Evolutionary conservation across 2,113 vertebrate species (phyloP), one percentile per base, ranked within the genome.

Genomic region (Megalops atlanticus): DNA sequence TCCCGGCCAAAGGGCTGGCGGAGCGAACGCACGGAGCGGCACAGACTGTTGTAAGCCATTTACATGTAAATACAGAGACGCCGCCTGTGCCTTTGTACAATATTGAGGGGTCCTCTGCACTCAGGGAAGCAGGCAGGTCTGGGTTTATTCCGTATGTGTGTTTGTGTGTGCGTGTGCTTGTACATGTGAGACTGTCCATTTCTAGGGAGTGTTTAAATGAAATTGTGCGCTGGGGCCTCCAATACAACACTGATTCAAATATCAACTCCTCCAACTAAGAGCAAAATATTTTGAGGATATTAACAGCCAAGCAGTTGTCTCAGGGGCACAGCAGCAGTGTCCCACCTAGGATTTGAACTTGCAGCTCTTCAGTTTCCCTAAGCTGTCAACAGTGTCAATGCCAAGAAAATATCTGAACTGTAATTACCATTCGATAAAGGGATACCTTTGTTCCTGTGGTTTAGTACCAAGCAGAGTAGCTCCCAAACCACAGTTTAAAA

Each of bases 21-120:
- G 89, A 76, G 85, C 85, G 89, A 89, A 89, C 85, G 36, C 85
- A 88, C 43, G 85, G 85, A 87, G n/a, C n/a, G 88, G 87, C 88
- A 89, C 94, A 94, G 93, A 95, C 92, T 95, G 94, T 94, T 93
- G 91, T 93, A 92, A 89, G 92, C 87, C 93, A 93, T 93, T 94
- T 93, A 88, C 91, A 94, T 93, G 93, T 94, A 93, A 95, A 94
- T 93, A 95, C 90, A 93, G 90, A 92, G 89, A 90, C 84, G 88
- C 80, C 90, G 90, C 88, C 91, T 86, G 89, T 86, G 88, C 91
- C 90, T 85, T 89, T 54, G 89, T 88, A 93, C 92, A 94, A 94
- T 94, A 94, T 94, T 94, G 94, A 93, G 91, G 89, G 90, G 86
- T 92, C 87, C 90, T 86, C 88, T 90, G 87, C 89, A 54, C 81